Evolutionary conservation across 2,797 vertebrate genomes (phyloP).

Genomic region (Tragelaphus eurycerus): DNA sequence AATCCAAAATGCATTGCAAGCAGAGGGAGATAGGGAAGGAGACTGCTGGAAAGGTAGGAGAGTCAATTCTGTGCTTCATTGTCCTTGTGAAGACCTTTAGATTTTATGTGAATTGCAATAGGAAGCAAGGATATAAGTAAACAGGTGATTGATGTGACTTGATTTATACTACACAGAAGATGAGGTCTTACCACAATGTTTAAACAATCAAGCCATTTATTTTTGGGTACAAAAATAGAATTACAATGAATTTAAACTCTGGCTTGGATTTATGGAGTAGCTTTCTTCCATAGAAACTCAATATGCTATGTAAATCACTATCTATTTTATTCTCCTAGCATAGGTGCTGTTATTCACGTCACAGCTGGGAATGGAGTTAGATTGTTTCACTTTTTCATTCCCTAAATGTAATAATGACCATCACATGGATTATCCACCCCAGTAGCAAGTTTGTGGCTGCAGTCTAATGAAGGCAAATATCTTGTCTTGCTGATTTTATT

Average conservation of each 20-base stretch:
- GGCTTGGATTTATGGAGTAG: slow-evolving; percentile 12
- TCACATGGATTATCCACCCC: neutral
- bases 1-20: neutral
- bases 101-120: neutral
- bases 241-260: neutral
- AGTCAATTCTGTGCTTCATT: neutral
- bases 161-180: slow-evolving; percentile 19
- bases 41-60: neutral
- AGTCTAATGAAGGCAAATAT: slow-evolving; percentile 22
- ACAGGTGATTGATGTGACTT: neutral
- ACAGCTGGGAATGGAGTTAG: neutral
- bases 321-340: slow-evolving; percentile 15
- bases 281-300: neutral
- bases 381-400: slow-evolving; percentile 38
- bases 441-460: slow-evolving; percentile 16
- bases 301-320: slow-evolving; percentile 10
- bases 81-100: neutral
- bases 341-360: slow-evolving; percentile 7
- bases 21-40: neutral
- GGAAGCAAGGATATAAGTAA: neutral
- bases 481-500: slow-evolving; percentile 50
- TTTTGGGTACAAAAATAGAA: slow-evolving; percentile 7
- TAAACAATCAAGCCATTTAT: neutral
- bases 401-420: neutral
- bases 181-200: neutral